Evolutionary conservation across 2,797 vertebrate genomes (phyloP), one percentile per base, ranked within the genome.

Genomic region (Limnodromus scolopaceus): DNA sequence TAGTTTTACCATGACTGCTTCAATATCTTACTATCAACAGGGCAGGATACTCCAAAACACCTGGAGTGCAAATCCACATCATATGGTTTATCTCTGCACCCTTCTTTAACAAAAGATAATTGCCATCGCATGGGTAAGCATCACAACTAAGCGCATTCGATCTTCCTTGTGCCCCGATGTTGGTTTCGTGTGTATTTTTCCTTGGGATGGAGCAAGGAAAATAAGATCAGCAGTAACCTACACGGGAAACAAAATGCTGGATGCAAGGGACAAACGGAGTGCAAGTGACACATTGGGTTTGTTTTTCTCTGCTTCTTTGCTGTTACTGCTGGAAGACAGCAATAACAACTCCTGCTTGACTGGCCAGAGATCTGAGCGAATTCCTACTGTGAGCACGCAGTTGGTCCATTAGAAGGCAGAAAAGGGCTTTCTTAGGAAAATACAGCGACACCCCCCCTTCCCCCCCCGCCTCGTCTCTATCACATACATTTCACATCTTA

Each of bases 301-400:
- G 79, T 89, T 96, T 94, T 96, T 85, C 92, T 97, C 68, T 57
- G 49, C 66, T 85, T 22, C 86, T 92, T 82, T 57, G 13, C 68
- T 55, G 78, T 87, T 94, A 90, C 94, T 96, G 96, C 95, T 95
- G 92, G 85, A 96, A 94, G 82, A 97, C 71, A 93, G 76, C 51
- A 96, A 89, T 91, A 95, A 97, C 78, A 97, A 86, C 57, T 84
- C 84, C 93, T 95, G 77, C 92, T 96, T 94, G 43, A 68, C 57
- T 91, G 95, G 88, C 80, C 66, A n/a, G 74, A 89, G 88, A 95
- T 96, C 83, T 92, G 89, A 98, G 93, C 1, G 11, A 94, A 88
- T 81, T 87, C 89, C 87, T 68, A 46, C 83, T 60, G 71, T 81
- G 95, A 96, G 64, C 85, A 91, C 11, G 2, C 89, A 82, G 66